These are phyloP conservation scores for Colletes latitarsis DNA, from an alignment of 1,140 invertebrate genomes.

Conservation along the genomic window DNA sequence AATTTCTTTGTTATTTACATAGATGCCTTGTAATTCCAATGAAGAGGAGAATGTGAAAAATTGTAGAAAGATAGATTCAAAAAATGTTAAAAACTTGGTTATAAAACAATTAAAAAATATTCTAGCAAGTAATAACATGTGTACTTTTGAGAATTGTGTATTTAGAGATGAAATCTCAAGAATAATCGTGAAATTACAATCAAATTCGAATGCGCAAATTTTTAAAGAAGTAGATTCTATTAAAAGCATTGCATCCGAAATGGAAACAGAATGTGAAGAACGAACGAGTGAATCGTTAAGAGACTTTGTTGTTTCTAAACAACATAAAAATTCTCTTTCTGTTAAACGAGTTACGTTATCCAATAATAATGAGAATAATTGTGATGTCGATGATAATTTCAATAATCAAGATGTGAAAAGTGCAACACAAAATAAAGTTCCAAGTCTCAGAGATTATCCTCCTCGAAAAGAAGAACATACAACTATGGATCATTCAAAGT, in stretches of 20 bases:
- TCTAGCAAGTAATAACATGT: slow-evolving; percentile 56
- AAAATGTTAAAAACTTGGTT: slow-evolving; percentile 33
- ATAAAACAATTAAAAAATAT: slow-evolving; percentile 55
- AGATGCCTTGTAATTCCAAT: slow-evolving; percentile 15
- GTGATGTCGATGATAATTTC: slow-evolving; percentile 60
- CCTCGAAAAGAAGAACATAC: slow-evolving; percentile 71
- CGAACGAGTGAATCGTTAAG: slow-evolving; percentile 68
- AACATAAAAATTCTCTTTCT: slow-evolving; percentile 58
- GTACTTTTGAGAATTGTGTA: slow-evolving; percentile 41
- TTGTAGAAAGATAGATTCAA: slow-evolving; percentile 22
- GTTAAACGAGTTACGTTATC: slow-evolving; percentile 43
- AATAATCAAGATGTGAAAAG: slow-evolving; percentile 60
- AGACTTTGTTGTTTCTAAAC: slow-evolving; percentile 69
- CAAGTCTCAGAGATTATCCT: slow-evolving; percentile 75
- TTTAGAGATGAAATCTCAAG: slow-evolving; percentile 34
- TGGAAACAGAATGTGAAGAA: slow-evolving; percentile 67
- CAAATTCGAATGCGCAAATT: neutral
- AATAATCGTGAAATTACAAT: slow-evolving; percentile 43
- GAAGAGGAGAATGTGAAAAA: slow-evolving; percentile 19
- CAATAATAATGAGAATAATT: slow-evolving; percentile 62
- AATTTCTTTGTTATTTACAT: neutral
- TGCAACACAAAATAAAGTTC: slow-evolving; percentile 67
- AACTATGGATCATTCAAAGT: slow-evolving; percentile 42
- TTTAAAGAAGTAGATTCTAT: slow-evolving; percentile 31
- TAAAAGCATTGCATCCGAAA: slow-evolving; percentile 59